A percentile compares a stretch with the other conserved stretches of the same genome.
These are phyloP conservation scores for Sprattus sprattus DNA, from an alignment of 2,113 vertebrate genomes.

Conservation along the genomic window DNA sequence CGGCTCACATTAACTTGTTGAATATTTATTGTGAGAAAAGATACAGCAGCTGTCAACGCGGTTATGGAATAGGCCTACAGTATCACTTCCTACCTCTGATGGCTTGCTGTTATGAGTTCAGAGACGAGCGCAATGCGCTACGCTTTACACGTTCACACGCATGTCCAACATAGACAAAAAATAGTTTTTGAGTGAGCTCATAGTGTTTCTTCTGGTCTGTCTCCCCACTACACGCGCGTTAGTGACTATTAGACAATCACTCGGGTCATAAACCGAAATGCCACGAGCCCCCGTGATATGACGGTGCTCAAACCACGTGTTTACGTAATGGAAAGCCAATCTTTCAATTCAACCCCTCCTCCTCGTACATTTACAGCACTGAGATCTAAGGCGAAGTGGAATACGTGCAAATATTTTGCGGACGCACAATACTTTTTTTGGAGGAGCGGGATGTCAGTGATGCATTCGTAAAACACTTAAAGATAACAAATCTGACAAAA, in stretches of 20 bases:
- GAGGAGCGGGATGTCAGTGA: constrained; percentile 56
- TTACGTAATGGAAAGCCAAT: constrained; percentile 86
- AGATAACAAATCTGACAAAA: constrained; percentile 35
- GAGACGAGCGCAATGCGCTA: not conserved
- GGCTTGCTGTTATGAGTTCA: not conserved
- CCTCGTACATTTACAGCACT: constrained; percentile 75
- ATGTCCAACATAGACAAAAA: not conserved
- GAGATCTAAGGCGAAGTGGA: constrained; percentile 74
- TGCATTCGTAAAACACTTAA: constrained; percentile 54
- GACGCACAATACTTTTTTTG: constrained; percentile 61
- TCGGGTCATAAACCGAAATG: constrained; percentile 45
- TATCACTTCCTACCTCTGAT: not conserved
- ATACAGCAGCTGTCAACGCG: not conserved
- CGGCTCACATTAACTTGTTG: constrained; percentile 1
- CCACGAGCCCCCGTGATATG: constrained; percentile 74
- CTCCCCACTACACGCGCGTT: not conserved
- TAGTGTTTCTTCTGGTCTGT: not conserved
- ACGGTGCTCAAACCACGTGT: constrained; percentile 86
- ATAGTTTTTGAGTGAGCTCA: not conserved
- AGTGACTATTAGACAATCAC: constrained; percentile 39
- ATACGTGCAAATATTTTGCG: constrained; percentile 68
- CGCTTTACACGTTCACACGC: not conserved
- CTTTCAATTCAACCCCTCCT: constrained; percentile 84
- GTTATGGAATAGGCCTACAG: not conserved
- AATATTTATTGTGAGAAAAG: not conserved